A percentile compares a stretch with the other conserved stretches of the same genome.
phyloP scores from a whole-genome alignment of 2,113 vertebrate species.

The Columba janthina region DNA sequence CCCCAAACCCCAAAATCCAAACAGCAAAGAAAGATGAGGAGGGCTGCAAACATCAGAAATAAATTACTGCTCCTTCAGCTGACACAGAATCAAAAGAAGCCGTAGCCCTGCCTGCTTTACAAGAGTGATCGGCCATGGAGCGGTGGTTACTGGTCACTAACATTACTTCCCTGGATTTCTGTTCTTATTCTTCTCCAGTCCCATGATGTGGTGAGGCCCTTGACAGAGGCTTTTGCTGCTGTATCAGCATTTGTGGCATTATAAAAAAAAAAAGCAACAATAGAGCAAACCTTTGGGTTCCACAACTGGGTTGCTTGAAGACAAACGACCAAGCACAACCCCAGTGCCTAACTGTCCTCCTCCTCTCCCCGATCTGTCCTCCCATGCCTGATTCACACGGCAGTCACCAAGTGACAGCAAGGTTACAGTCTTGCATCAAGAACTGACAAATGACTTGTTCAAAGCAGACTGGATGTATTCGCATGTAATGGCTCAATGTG shows the following conservation, averaged over 20 bases:
- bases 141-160: constrained; percentile 39
- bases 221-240: constrained; percentile 51
- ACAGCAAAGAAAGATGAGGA: neutral
- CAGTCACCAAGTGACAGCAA: neutral
- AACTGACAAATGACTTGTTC: neutral
- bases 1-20: constrained; percentile 27
- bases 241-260: constrained; percentile 56
- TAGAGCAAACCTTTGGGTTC: constrained; percentile 3
- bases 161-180: neutral
- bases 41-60: neutral
- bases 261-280: neutral
- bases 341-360: neutral
- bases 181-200: neutral
- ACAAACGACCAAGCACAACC: neutral
- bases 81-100: neutral
- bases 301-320: neutral
- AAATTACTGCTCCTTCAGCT: neutral
- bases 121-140: neutral
- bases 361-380: neutral
- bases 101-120: neutral
- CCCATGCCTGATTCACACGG: neutral
- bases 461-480: neutral
- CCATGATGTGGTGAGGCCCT: constrained; percentile 34
- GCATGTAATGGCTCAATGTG: neutral
- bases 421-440: neutral